These are phyloP conservation scores for Acanthiza pusilla DNA, from an alignment of 2,797 vertebrate species.

Conservation along the genomic window DNA sequence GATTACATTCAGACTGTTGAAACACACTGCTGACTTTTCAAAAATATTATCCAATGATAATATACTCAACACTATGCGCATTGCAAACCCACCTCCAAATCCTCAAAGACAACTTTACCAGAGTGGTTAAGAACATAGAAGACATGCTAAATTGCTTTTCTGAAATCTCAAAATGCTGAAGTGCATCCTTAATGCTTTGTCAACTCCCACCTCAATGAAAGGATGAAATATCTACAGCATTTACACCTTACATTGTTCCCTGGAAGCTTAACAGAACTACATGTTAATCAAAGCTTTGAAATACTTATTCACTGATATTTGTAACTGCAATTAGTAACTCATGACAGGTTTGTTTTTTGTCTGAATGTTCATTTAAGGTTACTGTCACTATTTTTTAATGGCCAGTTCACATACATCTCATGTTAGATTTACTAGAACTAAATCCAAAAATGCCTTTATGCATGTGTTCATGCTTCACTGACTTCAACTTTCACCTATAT, in stretches of 20 bases:
- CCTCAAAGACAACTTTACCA: neutral
- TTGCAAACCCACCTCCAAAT: neutral
- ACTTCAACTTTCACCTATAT: neutral
- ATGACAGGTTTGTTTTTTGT: neutral
- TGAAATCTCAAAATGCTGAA: neutral
- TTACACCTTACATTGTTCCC: neutral
- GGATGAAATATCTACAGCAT: neutral
- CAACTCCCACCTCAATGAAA: neutral
- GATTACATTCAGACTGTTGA: neutral
- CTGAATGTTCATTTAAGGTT: neutral
- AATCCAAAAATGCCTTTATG: neutral
- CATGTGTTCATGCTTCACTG: neutral
- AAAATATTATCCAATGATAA: neutral
- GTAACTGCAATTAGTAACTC: neutral
- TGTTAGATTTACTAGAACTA: neutral
- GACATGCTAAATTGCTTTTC: neutral
- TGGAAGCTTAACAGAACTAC: neutral
- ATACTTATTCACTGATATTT: neutral
- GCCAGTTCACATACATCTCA: neutral
- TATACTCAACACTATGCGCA: neutral
- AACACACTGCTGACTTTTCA: neutral
- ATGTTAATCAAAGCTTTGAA: neutral
- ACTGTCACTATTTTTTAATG: neutral
- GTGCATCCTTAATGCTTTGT: neutral
- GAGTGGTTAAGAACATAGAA: neutral